Percentiles rank a stretch among this genome's conserved stretches.
These are phyloP conservation scores for Adoxophyes honmai DNA, from an alignment of 1,140 invertebrate species.

Conservation along the genomic window DNA sequence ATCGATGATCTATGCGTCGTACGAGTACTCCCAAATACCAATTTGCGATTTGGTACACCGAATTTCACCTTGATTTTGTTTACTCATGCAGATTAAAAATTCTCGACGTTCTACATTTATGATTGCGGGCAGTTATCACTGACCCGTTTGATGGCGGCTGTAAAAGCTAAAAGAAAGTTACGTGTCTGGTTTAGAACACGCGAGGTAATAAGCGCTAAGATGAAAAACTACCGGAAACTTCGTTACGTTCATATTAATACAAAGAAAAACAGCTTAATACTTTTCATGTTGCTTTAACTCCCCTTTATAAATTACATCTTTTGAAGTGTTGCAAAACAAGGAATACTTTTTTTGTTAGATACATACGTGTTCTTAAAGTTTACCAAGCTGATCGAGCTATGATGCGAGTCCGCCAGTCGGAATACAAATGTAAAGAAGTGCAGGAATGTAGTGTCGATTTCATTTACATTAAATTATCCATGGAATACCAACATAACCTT, in stretches of 20 bases:
- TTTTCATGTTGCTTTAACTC: too few species aligned
- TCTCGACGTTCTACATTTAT: not conserved
- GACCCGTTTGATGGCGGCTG: not conserved
- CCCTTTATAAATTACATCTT: too few species aligned
- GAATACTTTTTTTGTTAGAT: not conserved
- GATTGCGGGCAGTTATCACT: not conserved
- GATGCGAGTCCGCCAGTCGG: not conserved
- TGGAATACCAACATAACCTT: slow-evolving; percentile 5
- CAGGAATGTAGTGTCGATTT: slow-evolving; percentile 17
- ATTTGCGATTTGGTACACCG: slow-evolving; percentile 5
- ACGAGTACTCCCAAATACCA: not conserved
- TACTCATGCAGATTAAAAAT: not conserved
- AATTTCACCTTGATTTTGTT: not conserved
- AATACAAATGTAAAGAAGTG: slow-evolving; percentile 21
- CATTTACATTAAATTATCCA: slow-evolving; percentile 23
- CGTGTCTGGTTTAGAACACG: too few species aligned
- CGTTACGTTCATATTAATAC: too few species aligned
- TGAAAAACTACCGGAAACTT: not conserved
- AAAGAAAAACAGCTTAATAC: too few species aligned
- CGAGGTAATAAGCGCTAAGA: too few species aligned
- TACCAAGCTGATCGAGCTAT: slow-evolving; percentile 1
- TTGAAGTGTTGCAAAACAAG: too few species aligned
- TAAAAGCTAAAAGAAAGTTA: too few species aligned
- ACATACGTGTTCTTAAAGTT: not conserved
- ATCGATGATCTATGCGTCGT: not conserved